Percentiles rank a stretch among this genome's conserved stretches.
Conservation (phyloP, 2,797 vertebrate species). For the Notamacropus eugenii region DNA sequence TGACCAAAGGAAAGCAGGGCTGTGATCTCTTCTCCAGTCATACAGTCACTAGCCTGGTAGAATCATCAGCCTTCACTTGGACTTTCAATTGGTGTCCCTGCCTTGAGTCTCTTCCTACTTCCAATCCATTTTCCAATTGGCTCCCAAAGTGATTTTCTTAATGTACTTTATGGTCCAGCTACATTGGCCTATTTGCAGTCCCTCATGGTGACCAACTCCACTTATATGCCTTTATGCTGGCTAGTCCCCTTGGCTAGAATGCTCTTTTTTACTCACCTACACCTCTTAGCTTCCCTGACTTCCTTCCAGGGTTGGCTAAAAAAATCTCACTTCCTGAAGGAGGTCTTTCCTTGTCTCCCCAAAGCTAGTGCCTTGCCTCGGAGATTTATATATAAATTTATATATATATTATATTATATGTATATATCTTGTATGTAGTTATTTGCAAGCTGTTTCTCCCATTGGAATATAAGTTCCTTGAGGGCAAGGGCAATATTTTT, state of each 20-base stretch:
- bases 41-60: neutral
- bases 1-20: neutral
- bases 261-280: no score
- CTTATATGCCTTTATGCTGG: neutral
- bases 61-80: neutral
- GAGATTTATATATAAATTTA: neutral
- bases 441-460: neutral
- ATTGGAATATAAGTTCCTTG: neutral
- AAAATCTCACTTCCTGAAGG: neutral
- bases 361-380: neutral
- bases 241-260: neutral
- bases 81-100: neutral
- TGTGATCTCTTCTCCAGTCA: constrained; percentile 42
- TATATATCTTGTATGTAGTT: neutral
- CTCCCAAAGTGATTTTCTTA: neutral
- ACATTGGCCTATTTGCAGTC: neutral
- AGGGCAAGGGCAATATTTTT: neutral
- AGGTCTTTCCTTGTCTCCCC: neutral
- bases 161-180: neutral
- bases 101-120: neutral
- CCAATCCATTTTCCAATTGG: neutral
- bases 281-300: no score
- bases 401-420: no score
- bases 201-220: neutral
- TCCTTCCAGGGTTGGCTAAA: no score